These are phyloP conservation scores for Megamerina dolium DNA, from an alignment of 2,888 invertebrate species.

Conservation along the genomic window DNA sequence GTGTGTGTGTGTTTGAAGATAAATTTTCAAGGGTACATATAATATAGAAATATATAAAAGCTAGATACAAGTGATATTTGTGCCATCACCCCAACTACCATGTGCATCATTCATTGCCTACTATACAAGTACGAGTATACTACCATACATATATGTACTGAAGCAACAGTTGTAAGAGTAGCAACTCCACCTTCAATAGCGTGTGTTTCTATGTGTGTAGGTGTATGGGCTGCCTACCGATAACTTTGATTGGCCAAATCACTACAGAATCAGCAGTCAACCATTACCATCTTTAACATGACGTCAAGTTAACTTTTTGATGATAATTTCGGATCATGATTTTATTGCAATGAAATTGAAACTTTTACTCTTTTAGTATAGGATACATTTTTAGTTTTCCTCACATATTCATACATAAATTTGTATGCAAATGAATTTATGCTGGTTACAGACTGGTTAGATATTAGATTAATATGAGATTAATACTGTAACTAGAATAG, in stretches of 20 bases:
- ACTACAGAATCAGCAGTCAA: slow-evolving; percentile 44
- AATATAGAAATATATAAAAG: too few species aligned
- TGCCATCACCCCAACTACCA: not conserved
- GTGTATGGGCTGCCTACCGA: slow-evolving; percentile 5
- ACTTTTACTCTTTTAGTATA: slow-evolving; percentile 5
- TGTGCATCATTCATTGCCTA: too few species aligned
- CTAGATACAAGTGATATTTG: not conserved
- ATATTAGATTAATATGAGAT: too few species aligned
- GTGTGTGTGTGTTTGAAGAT: slow-evolving; percentile 18
- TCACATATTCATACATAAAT: not conserved
- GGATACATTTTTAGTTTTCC: not conserved
- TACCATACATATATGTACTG: too few species aligned
- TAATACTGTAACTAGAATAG: too few species aligned
- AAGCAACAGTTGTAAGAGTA: slow-evolving; percentile 11
- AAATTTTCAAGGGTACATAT: slow-evolving; percentile 37
- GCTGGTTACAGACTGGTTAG: not conserved
- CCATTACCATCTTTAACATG: slow-evolving; percentile 21
- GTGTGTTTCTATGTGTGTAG: slow-evolving; percentile 12
- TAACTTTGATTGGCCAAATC: slow-evolving; percentile 49
- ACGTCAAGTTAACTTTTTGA: slow-evolving; percentile 17
- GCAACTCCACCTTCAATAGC: slow-evolving; percentile 3
- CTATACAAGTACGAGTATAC: too few species aligned
- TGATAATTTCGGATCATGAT: slow-evolving; percentile 28
- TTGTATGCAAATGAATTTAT: not conserved
- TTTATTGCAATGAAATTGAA: slow-evolving; percentile 10